These are phyloP conservation scores for Nyctalus aviator DNA, from an alignment of 2,797 vertebrate species.

Conservation along the genomic window DNA sequence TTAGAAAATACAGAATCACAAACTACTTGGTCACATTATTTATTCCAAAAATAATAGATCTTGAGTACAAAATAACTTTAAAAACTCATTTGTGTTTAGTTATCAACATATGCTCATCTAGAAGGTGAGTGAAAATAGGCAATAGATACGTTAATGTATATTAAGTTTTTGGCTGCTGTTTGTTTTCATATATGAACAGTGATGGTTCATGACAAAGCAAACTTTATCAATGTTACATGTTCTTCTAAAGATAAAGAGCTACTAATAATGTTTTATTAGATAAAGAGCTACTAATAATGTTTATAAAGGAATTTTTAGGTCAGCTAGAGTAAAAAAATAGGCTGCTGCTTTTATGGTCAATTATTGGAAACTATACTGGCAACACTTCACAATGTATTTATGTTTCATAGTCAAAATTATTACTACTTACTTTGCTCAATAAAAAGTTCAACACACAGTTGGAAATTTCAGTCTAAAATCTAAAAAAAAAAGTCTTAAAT, in stretches of 20 bases:
- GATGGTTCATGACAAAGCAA: background rate
- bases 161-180: background rate
- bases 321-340: background rate
- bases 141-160: background rate
- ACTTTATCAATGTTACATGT: background rate
- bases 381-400: background rate
- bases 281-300: background rate
- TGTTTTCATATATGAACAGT: background rate
- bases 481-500: background rate
- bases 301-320: constrained; percentile 3
- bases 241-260: constrained; percentile 3
- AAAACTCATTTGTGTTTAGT: constrained; percentile 1
- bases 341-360: background rate
- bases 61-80: constrained; percentile 25
- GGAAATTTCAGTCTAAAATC: constrained; percentile 27
- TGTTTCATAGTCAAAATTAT: constrained; percentile 5
- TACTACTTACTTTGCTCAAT: constrained; percentile 30
- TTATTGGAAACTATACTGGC: constrained; percentile 4
- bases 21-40: constrained; percentile 23
- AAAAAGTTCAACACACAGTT: background rate
- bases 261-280: background rate
- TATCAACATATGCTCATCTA: background rate
- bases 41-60: constrained; percentile 16
- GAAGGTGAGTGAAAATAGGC: constrained; percentile 2
- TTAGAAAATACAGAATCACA: background rate